Evolutionary conservation across 1,140 invertebrate genomes (phyloP), one percentile per base, ranked within the genome.

Genomic region (Drosophila ficusphila): DNA sequence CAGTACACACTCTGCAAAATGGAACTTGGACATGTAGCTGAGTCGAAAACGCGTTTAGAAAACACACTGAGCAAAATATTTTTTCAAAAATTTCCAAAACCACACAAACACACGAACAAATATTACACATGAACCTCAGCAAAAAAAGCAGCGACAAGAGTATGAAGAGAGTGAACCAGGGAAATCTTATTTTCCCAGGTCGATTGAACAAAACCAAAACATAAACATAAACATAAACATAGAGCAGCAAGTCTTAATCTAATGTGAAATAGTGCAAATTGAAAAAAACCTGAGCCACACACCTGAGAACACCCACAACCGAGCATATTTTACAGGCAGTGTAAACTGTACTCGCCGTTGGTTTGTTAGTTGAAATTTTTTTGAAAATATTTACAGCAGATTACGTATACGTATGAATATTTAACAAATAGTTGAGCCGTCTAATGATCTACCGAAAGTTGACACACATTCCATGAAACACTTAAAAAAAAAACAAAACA

Each of bases 321-420:
- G 49, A 48, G 44, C 57, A 60, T 64, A 70, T 31, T 61, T 61
- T 78, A 47, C 41, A 53, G 57, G 69, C 68, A 82, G 78, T 88
- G 82, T 88, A 88, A 88, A 88, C 82, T 88, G 82, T 88, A 88
- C 74, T 76, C 64, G 73, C 78, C 76, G 82, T 88, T 88, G 82
- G 82, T 81, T 88, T 86, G 77, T 76, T 88, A 88, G 81, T 73
- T 86, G 81, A 86, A 86, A 82, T 73, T 82, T 85, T 85, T 85
- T 75, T 58, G 68, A 61, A 86, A 77, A 86, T 88, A 74, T 81
- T 86, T 88, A 72, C 65, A 70, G 53, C 39, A 62, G 25, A 68
- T 68, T 68, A 67, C 60, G 56, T 64, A 69, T 71, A 78, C 76
- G 46, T 78, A 73, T 53, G 52, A 71, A 65, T 58, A 65, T 51